Conservation (phyloP, 2,113 vertebrate genomes). For the Oenanthe oenanthe region DNA sequence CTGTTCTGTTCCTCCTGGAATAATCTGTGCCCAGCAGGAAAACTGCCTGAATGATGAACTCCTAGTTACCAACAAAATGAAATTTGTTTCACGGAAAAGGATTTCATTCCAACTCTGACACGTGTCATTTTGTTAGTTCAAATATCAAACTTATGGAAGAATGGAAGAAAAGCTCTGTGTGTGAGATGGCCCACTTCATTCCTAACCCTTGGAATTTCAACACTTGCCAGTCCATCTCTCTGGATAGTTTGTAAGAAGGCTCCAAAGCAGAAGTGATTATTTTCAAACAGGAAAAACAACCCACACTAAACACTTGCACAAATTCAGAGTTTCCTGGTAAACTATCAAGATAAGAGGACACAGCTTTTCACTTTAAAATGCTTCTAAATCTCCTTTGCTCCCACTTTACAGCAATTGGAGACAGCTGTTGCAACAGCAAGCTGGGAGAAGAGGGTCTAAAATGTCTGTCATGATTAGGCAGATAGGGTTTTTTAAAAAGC, state of each 20-base stretch:
- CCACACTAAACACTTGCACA: neutral
- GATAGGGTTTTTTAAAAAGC: neutral
- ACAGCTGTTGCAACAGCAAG: neutral
- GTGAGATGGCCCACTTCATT: neutral
- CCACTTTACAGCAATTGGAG: neutral
- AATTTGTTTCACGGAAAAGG: neutral
- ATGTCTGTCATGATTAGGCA: neutral
- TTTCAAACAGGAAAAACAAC: neutral
- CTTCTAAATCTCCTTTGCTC: neutral
- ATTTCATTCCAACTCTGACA: neutral
- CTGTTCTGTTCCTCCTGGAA: conserved; percentile 13
- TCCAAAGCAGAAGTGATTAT: neutral
- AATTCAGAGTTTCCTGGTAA: neutral
- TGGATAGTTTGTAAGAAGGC: neutral
- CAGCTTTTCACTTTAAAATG: neutral
- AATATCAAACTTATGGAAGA: neutral
- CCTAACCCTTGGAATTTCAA: neutral
- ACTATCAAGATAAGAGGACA: neutral
- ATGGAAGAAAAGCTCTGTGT: neutral
- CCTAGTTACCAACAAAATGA: neutral
- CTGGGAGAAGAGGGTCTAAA: neutral
- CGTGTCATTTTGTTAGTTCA: neutral
- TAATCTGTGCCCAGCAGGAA: neutral
- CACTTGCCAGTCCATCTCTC: neutral
- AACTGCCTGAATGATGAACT: neutral